Percentiles rank a stretch among this genome's conserved stretches.
Evolutionary conservation across 2,888 invertebrate genomes (phyloP).

Genomic region (Conus canariensis): DNA sequence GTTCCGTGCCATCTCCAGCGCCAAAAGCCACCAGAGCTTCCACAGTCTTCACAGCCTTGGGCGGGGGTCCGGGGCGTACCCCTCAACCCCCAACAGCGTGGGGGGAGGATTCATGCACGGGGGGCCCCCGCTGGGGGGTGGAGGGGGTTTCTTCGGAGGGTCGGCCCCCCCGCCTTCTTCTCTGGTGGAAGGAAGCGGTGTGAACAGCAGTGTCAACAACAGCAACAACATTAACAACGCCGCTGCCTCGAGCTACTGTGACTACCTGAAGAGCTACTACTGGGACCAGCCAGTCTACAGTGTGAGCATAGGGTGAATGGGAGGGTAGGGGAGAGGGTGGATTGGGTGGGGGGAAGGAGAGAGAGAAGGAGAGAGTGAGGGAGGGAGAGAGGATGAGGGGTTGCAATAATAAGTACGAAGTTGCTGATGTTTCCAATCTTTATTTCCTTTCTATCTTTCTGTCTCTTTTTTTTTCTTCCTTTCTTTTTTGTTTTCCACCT

Average conservation of each 20-base stretch:
- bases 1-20: background rate
- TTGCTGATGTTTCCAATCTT: no score
- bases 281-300: conserved; percentile 34
- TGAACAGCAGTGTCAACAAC: conserved; percentile 24
- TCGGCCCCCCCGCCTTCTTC: background rate
- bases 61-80: background rate
- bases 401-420: background rate
- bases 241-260: conserved; percentile 24
- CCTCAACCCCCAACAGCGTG: background rate
- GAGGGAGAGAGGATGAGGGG: background rate
- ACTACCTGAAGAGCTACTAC: conserved; percentile 41
- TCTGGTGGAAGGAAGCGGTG: background rate
- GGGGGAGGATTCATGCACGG: background rate
- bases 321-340: no score
- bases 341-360: background rate
- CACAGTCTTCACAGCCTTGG: background rate
- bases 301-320: background rate
- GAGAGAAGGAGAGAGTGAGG: background rate
- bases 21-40: background rate
- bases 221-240: background rate
- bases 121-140: background rate
- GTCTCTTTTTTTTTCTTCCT: no score
- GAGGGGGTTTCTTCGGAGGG: background rate
- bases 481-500: no score
- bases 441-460: no score